Evolutionary conservation across 2,113 vertebrate genomes (phyloP), one percentile per base, ranked within the genome.

Genomic region (Nibea albiflora): DNA sequence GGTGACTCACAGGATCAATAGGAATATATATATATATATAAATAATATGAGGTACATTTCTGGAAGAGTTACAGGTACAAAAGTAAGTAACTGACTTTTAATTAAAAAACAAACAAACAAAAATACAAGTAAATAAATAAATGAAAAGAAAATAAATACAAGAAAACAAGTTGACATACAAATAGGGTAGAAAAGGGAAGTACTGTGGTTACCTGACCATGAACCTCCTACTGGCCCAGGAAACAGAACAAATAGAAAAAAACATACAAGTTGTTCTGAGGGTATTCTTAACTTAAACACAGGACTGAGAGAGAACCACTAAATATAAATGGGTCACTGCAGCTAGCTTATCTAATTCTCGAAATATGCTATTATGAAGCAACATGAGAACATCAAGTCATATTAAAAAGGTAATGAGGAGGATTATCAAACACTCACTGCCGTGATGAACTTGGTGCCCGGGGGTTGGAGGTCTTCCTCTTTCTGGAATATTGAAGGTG

Each of bases 361-460:
- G 56, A 39, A 46, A 68, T 20, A 53, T 1, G 1, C 12, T 24
- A 44, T 42, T 11, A 20, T 12, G 6, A 71, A 44, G 57, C 8
- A 12, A 16, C 5, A 3, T n/a, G 60, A 56, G 11, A 62, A 19
- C 24, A 61, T 35, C 52, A 8, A 17, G 12, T 50, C 17, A 57
- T 35, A 11, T 44, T 9, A 8, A 50, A 5, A 26, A 44, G 16
- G 42, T 17, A 9, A 60, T 3, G 31, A 17, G 4, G 19, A 35
- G 1, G 2, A n/a, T 19, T 14, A 76, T 76, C 5, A 75, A 57
- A 64, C 2, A 94, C 95, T 95, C 83, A 96, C 94, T 71, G 92
- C 92, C n/a, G 94, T 94, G 86, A 94, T 95, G 85, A 92, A 94
- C 62, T 90, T 94, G 69, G 85, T 93, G 68, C 84, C 84, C 24